Evolutionary conservation across 2,797 vertebrate species (phyloP), one percentile per base, ranked within the genome.

Genomic region (Strix occidentalis): DNA sequence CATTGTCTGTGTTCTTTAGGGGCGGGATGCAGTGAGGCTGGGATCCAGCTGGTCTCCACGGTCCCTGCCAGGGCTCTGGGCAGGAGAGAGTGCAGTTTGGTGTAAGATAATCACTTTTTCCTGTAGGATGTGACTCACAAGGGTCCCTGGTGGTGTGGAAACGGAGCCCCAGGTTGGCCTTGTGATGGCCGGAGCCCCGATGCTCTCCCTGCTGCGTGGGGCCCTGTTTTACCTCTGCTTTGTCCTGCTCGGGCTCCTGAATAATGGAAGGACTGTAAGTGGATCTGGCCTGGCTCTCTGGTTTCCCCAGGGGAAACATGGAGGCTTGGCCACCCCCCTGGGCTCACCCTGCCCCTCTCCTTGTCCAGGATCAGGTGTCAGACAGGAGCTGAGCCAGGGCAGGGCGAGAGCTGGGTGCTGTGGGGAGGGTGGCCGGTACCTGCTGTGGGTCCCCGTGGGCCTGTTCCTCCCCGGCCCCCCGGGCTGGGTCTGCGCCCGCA

Each of bases 261-360:
- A 94, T 96, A 97, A 96, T 92, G 80, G 51, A 90, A 35, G 57
- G 66, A 21, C 72, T 33, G 93, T 93, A 94, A 97, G 66, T 0
- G 2, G 84, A 96, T 82, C 90, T 1, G 1, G 28, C 35, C 16
- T 5, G 1, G 35, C 83, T 87, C 87, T 95, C 83, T 1, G 11
- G 43, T 93, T 84, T 94, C 92, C 64, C 68, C 25, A 2, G n/a
- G 20, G 56, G 13, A 53, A 7, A 6, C 16, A 2, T 4, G 43
- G 50, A 61, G 29, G 11, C 69, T 63, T 11, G 26, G 60, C 43
- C 60, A 16, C 13, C 20, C 11, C 28, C 31, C 35, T 6, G 11
- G 21, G 60, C 41, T 88, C 57, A 2, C 13, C 48, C 19, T 74
- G 75, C 37, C 37, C n/a, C 10, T 53, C 15, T 41, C 37, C 28